These are phyloP conservation scores for Semnornis frantzii DNA, from an alignment of 2,113 vertebrate species.

Conservation along the genomic window DNA sequence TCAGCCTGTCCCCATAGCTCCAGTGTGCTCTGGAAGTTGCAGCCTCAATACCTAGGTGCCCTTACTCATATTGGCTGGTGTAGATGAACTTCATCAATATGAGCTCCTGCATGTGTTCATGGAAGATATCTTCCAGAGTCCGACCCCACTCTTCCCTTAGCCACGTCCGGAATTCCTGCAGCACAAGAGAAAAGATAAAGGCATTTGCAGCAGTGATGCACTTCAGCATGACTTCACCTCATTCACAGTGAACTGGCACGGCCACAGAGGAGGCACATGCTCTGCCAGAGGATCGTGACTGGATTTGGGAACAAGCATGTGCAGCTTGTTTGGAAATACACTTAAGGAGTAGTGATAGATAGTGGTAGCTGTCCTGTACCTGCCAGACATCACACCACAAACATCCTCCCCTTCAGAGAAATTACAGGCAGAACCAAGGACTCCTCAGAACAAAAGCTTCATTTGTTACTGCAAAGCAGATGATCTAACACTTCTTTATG, in stretches of 20 bases:
- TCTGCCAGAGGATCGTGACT: not conserved
- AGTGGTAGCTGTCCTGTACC: not conserved
- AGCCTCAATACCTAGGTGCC: not conserved
- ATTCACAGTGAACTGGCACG: not conserved
- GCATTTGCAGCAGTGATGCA: not conserved
- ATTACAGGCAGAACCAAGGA: not conserved
- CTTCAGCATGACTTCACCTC: not conserved
- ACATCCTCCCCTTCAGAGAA: not conserved
- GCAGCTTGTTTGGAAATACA: not conserved
- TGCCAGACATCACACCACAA: not conserved
- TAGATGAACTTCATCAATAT: conserved; percentile 99
- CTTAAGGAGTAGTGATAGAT: not conserved
- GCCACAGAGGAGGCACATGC: not conserved
- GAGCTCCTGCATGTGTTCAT: conserved; percentile 98
- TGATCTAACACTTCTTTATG: not conserved
- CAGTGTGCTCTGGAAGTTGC: not conserved
- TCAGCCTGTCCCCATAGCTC: not conserved
- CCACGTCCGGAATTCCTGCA: conserved; percentile 97
- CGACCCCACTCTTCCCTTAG: conserved; percentile 96
- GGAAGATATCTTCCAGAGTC: conserved; percentile 97
- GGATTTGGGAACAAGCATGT: not conserved
- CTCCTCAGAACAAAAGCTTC: not conserved
- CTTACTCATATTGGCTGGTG: conserved; percentile 98
- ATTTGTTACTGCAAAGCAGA: not conserved
- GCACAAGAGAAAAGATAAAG: not conserved